Evolutionary conservation across 2,113 vertebrate species (phyloP), one percentile per base, ranked within the genome.

Genomic region (Petroica traversi): DNA sequence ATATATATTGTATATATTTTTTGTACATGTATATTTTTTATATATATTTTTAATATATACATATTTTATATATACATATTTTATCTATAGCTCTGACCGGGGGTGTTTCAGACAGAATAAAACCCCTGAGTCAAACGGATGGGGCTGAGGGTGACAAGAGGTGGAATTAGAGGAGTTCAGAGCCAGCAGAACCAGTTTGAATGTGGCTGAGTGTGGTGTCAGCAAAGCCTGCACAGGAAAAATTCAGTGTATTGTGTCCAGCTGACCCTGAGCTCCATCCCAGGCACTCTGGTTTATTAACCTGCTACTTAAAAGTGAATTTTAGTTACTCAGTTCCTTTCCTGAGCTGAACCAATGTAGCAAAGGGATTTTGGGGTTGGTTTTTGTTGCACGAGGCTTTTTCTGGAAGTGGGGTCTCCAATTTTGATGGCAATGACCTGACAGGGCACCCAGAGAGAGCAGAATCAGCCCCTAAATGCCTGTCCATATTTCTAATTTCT

Each of bases 181-280:
- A 92, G 45, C 19, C 31, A 33, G 84, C 31, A 59, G 5, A 82
- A 91, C 61, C 63, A 28, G 92, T 89, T 58, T 52, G 5, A 19
- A 4, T 34, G 54, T 54, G 68, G 41, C 45, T 36, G 86, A 19
- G 36, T 7, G 52, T 71, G 78, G 52, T 71, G 78, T 22, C 51
- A 55, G 58, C 14, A 29, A 61, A 63, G 89, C 29, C 68, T 79
- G 66, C 43, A 43, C 40, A 25, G 46, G n/a, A n/a, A 5, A 24
- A 20, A 29, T 36, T 5, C 31, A 5, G 20, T 19, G 67, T 29
- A 76, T 31, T 16, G 51, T 25, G 51, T 19, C 46, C 76, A 7
- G 2, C 9, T 38, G 68, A 19, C 19, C 9, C 69, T 41, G 38
- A 46, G 0, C 11, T 3, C 38, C 31, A 2, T 1, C 4, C 13